These are phyloP conservation scores for Lutjanus argentimaculatus DNA, from an alignment of 2,797 vertebrate species.

Conservation along the genomic window DNA sequence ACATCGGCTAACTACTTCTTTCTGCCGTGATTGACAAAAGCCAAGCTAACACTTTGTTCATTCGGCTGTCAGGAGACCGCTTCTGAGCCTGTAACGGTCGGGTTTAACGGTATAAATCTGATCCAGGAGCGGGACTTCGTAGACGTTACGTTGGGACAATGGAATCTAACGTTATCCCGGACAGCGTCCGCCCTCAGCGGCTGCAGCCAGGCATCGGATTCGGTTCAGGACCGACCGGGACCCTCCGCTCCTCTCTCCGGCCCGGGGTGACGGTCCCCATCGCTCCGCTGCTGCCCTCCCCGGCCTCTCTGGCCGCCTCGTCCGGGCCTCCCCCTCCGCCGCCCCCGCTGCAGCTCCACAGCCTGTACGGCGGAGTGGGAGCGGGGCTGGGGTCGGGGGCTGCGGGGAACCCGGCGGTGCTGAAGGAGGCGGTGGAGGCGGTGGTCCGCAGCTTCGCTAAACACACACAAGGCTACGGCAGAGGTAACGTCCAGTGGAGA, in stretches of 20 bases:
- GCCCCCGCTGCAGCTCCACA: constrained; percentile 87
- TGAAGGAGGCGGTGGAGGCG: constrained; percentile 96
- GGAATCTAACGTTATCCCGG: constrained; percentile 84
- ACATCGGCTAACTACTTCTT: constrained; percentile 49
- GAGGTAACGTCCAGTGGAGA: constrained; percentile 85
- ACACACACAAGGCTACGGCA: constrained; percentile 96
- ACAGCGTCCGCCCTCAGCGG: constrained; percentile 87
- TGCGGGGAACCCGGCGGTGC: constrained; percentile 90
- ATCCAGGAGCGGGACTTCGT: constrained; percentile 35
- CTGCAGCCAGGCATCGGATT: constrained; percentile 90
- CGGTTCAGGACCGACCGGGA: constrained; percentile 83
- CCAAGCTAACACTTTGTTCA: constrained; percentile 20
- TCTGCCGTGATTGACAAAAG: constrained; percentile 53
- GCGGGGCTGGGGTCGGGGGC: constrained; percentile 82
- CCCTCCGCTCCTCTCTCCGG: constrained; percentile 89
- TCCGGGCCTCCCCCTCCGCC: constrained; percentile 84
- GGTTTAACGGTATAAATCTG: not conserved
- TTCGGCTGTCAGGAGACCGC: not conserved
- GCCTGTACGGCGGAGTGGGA: constrained; percentile 83
- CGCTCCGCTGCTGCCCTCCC: constrained; percentile 80
- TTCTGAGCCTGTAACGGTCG: not conserved
- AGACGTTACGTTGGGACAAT: constrained; percentile 83
- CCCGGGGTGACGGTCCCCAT: constrained; percentile 89
- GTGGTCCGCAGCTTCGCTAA: constrained; percentile 98
- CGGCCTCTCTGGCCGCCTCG: constrained; percentile 81